phyloP scores from a whole-genome alignment of 2,113 vertebrate genomes.

The Monarcha castaneiventris region DNA sequence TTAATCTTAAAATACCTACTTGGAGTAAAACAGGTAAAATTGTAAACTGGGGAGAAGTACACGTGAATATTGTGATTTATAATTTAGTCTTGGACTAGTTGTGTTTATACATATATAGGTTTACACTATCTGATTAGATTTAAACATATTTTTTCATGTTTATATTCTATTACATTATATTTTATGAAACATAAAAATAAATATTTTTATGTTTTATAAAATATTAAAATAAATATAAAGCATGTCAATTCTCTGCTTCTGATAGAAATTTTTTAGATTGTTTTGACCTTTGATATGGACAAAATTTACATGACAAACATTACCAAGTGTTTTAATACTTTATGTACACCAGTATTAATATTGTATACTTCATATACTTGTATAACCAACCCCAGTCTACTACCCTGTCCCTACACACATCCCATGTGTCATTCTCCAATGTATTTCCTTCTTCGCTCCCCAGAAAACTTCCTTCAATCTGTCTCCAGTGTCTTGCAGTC shows the following conservation, averaged over 20 bases:
- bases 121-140: background rate
- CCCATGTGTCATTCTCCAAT: rapidly evolving
- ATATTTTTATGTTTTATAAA: background rate
- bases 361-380: background rate
- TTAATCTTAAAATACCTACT: background rate
- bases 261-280: background rate
- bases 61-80: background rate
- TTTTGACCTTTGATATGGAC: background rate
- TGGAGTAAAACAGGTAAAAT: background rate
- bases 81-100: background rate
- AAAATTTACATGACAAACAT: background rate
- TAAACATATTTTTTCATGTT: background rate
- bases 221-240: background rate
- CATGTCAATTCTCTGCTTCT: background rate
- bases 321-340: background rate
- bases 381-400: background rate
- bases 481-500: background rate
- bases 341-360: background rate
- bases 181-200: background rate
- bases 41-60: background rate
- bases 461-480: background rate
- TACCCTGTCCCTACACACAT: background rate
- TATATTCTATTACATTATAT: background rate
- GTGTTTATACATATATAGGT: background rate
- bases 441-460: background rate